Conservation (phyloP, 2,113 vertebrate species). For the human region GRCh38 chr1:190941501-190942000, state of each 20-base stretch:
- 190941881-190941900: not conserved
- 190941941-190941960: not conserved
- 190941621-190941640: too few species aligned
- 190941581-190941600: too few species aligned
- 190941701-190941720: rapidly evolving
- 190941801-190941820: not conserved
- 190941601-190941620: too few species aligned
- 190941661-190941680: not conserved
- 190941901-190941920: not conserved
- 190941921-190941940: not conserved
- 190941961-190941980: not conserved
- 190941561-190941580: too few species aligned
- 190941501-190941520: too few species aligned
- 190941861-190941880: not conserved
- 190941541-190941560: too few species aligned
- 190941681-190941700: not conserved
- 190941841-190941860: rapidly evolving
- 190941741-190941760: not conserved
- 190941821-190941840: not conserved
- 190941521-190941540: too few species aligned
- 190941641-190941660: not conserved
- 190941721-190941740: not conserved
- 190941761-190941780: not conserved
- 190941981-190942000: not conserved
- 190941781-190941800: not conserved